Percentiles rank a stretch among this genome's conserved stretches.
Evolutionary conservation across 2,888 invertebrate species (phyloP).

Genomic region (Lasius fuliginosus): DNA sequence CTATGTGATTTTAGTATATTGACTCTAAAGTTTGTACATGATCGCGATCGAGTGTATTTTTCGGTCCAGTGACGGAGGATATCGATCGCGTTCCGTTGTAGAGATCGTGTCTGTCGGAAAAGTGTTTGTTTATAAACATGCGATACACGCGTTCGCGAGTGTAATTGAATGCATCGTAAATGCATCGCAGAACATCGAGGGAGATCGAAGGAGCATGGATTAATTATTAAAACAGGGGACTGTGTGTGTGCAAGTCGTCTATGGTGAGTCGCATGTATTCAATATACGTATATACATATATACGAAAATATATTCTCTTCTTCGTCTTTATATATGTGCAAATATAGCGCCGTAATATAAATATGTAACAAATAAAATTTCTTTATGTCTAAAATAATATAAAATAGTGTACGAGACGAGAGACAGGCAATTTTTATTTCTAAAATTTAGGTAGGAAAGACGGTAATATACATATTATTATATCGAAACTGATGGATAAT

Average conservation of each 20-base stretch:
- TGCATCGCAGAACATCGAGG: slow-evolving; percentile 11
- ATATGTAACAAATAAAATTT: slow-evolving; percentile 5
- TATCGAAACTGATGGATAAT: not conserved
- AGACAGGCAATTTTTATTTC: not conserved
- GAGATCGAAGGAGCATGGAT: slow-evolving; percentile 7
- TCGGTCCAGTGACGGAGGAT: not conserved
- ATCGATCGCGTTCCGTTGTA: too few species aligned
- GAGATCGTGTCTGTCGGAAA: too few species aligned
- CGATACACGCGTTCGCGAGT: slow-evolving; percentile 14
- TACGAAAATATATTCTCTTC: not conserved
- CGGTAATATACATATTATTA: too few species aligned
- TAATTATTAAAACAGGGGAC: slow-evolving; percentile 1
- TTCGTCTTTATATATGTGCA: not conserved
- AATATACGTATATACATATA: too few species aligned
- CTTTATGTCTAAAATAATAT: not conserved
- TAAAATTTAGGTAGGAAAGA: too few species aligned
- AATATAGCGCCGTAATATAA: not conserved
- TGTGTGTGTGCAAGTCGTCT: not conserved
- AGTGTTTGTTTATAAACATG: not conserved
- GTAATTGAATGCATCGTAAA: slow-evolving; percentile 29
- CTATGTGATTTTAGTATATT: too few species aligned
- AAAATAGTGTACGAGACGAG: not conserved
- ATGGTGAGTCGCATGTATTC: slow-evolving; percentile 14
- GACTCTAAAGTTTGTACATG: not conserved
- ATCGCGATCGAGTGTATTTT: not conserved